phyloP scores from a whole-genome alignment of 2,888 invertebrate genomes.

The Tenthredo distinguenda region DNA sequence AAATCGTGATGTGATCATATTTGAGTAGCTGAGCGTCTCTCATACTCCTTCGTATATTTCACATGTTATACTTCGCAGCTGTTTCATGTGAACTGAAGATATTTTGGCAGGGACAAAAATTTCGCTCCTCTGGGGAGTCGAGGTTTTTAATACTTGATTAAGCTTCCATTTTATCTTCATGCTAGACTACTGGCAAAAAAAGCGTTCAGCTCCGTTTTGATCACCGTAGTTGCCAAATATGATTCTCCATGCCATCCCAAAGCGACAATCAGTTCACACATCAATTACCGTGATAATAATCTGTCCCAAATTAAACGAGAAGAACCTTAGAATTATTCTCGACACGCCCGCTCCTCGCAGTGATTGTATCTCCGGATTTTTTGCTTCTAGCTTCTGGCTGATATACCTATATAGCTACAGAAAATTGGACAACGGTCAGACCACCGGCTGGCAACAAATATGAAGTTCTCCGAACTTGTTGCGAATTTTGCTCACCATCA shows the following conservation, averaged over 20 bases:
- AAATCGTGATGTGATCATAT: neutral
- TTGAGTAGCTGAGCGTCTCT: neutral
- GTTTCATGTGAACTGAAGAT: neutral
- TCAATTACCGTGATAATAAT: neutral
- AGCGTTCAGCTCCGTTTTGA: neutral
- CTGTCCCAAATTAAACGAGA: neutral
- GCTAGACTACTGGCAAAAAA: neutral
- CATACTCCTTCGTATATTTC: neutral
- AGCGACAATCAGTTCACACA: neutral
- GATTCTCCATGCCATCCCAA: neutral
- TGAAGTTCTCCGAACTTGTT: constrained; percentile 36
- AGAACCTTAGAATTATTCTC: neutral
- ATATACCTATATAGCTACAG: neutral
- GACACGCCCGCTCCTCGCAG: neutral
- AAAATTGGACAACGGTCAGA: constrained; percentile 2
- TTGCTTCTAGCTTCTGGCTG: neutral
- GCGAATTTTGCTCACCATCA: constrained; percentile 11
- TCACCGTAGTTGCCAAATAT: neutral
- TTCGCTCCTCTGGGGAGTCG: neutral
- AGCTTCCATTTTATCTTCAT: neutral
- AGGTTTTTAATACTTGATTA: neutral
- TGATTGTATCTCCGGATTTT: neutral
- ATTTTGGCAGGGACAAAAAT: neutral
- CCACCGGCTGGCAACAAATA: constrained; percentile 40
- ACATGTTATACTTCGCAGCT: neutral